Evolutionary conservation across 2,888 invertebrate genomes (phyloP).

Genomic region (Agapostemon virescens): DNA sequence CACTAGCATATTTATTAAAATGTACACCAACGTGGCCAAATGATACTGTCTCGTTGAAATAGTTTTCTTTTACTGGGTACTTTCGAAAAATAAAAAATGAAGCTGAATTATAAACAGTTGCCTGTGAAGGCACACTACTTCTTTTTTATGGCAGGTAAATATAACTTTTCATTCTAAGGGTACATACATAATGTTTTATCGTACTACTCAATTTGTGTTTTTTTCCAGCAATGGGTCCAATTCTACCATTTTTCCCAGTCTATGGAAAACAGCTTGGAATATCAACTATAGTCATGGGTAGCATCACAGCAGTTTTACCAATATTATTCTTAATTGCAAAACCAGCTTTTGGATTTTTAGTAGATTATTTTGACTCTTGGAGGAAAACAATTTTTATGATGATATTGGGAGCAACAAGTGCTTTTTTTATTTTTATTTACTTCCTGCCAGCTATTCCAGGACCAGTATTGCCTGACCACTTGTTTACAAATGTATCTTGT

Average conservation of each 20-base stretch:
- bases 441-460: slow-evolving; percentile 82
- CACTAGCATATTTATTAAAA: background rate
- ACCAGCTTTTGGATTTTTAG: slow-evolving; percentile 88
- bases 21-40: background rate
- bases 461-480: slow-evolving; percentile 57
- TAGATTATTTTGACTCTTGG: slow-evolving; percentile 87
- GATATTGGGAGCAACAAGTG: slow-evolving; percentile 85
- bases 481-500: slow-evolving; percentile 66
- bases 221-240: slow-evolving; percentile 88
- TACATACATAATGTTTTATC: background rate
- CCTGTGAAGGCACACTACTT: slow-evolving; percentile 94
- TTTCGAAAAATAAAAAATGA: slow-evolving; percentile 75
- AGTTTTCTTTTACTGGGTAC: background rate
- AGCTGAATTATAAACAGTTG: slow-evolving; percentile 86
- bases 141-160: slow-evolving; percentile 92
- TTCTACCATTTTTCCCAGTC: slow-evolving; percentile 89
- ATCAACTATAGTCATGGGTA: slow-evolving; percentile 88
- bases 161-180: background rate
- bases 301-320: slow-evolving; percentile 88
- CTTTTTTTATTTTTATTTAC: slow-evolving; percentile 86
- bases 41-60: background rate
- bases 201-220: background rate
- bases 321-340: slow-evolving; percentile 89
- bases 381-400: slow-evolving; percentile 88
- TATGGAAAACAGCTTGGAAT: slow-evolving; percentile 90